Percentiles rank a stretch among this genome's conserved stretches.
These are phyloP conservation scores for Umimayanthus kanabou DNA, from an alignment of 92 coral and sea anemone species.

Conservation along the genomic window DNA sequence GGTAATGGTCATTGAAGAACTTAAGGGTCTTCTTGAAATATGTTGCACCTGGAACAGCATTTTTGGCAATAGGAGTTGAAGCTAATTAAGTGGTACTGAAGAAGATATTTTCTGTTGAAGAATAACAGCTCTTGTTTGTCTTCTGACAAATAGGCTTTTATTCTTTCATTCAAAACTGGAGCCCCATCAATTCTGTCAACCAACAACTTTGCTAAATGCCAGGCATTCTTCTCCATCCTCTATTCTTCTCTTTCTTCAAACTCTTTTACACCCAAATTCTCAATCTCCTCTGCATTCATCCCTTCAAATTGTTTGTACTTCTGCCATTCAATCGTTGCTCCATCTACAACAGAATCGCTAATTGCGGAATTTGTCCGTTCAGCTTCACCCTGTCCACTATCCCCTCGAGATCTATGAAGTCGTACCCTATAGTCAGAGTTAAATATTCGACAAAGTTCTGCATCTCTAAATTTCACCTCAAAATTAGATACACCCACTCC, in stretches of 20 bases:
- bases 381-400: constrained; percentile 33
- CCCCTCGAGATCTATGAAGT: constrained; percentile 36
- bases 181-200: constrained; percentile 64
- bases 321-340: constrained; percentile 66
- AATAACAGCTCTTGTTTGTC: constrained; percentile 15
- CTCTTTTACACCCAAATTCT: too few species aligned
- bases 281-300: constrained; percentile 43
- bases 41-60: constrained; percentile 26
- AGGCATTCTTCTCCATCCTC: constrained; percentile 68
- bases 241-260: constrained; percentile 50
- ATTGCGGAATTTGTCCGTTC: constrained; percentile 53
- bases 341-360: constrained; percentile 56
- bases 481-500: too few species aligned
- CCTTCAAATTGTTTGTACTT: constrained; percentile 51
- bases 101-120: constrained; percentile 29
- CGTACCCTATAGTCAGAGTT: constrained; percentile 31
- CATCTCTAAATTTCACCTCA: constrained; percentile 47
- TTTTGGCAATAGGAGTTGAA: constrained; percentile 8
- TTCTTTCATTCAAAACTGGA: constrained; percentile 52
- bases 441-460: constrained; percentile 35
- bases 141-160: constrained; percentile 33
- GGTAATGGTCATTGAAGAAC: constrained; percentile 40
- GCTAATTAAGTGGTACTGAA: constrained; percentile 18
- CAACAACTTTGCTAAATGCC: constrained; percentile 59
- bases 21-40: constrained; percentile 30